These are phyloP conservation scores for Laodelphax striatellus DNA, from an alignment of 1,140 invertebrate species.

Conservation along the genomic window DNA sequence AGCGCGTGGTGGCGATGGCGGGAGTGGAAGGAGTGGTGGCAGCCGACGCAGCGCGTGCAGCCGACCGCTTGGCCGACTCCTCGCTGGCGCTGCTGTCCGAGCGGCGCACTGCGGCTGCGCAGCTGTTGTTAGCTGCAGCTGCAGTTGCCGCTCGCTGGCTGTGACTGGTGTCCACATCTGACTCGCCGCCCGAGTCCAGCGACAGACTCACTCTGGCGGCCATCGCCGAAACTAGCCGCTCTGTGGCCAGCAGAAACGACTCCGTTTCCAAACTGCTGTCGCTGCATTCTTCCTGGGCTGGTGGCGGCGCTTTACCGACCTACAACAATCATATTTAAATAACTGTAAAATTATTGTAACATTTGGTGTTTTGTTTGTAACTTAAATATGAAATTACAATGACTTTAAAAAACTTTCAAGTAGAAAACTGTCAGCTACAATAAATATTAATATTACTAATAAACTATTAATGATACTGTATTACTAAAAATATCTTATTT, in stretches of 20 bases:
- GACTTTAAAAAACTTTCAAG: too few species aligned
- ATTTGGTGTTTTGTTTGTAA: too few species aligned
- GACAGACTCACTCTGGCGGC: constrained; percentile 32
- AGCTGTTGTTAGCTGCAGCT: neutral
- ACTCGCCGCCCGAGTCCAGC: constrained; percentile 26
- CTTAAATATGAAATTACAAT: too few species aligned
- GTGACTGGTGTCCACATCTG: constrained; percentile 21
- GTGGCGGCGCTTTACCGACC: neutral
- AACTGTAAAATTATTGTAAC: too few species aligned
- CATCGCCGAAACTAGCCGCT: constrained; percentile 40
- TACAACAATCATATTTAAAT: neutral
- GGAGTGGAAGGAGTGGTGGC: neutral
- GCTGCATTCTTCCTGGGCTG: neutral
- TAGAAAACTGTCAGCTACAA: too few species aligned
- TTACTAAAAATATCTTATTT: too few species aligned
- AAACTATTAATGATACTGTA: too few species aligned
- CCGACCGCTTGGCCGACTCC: neutral
- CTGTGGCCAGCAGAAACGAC: constrained; percentile 38
- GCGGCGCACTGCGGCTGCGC: neutral
- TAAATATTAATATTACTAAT: too few species aligned
- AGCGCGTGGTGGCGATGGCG: constrained; percentile 25
- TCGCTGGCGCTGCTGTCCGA: constrained; percentile 18
- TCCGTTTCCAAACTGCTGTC: constrained; percentile 32
- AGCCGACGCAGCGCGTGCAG: neutral
- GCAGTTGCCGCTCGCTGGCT: neutral